Conservation (phyloP, 2,888 invertebrate genomes). For the Lithophane socia region DNA sequence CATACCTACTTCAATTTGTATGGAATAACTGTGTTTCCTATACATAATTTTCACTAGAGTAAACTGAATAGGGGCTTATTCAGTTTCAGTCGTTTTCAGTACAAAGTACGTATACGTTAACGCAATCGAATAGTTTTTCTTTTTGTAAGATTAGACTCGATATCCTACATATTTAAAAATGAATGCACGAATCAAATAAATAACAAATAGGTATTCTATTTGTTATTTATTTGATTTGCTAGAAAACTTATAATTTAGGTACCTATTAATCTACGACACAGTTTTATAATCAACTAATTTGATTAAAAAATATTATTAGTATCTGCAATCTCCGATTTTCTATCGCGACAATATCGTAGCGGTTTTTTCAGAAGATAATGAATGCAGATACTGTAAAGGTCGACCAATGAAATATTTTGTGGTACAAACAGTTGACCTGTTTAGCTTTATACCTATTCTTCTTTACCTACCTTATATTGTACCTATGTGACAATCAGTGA, state of each 20-base stretch:
- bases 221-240: not conserved
- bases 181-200: too few relatives aligned
- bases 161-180: too few relatives aligned
- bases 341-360: constrained; percentile 8
- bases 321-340: constrained; percentile 23
- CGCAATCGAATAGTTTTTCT: too few relatives aligned
- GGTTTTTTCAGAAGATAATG: not conserved
- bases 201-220: too few relatives aligned
- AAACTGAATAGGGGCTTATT: too few relatives aligned
- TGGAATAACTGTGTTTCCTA: not conserved
- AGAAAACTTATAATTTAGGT: not conserved
- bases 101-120: too few relatives aligned
- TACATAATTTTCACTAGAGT: too few relatives aligned
- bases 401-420: not conserved
- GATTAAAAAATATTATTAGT: not conserved
- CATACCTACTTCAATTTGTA: not conserved
- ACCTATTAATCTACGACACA: too few relatives aligned
- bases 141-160: not conserved
- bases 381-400: not conserved
- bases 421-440: not conserved
- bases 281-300: constrained; percentile 9
- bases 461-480: not conserved
- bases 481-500: not conserved
- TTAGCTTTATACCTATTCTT: not conserved
- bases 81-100: not conserved